A percentile compares a stretch with the other conserved stretches of the same genome.
Evolutionary conservation across 2,797 vertebrate species (phyloP).

Genomic region (Poecilia wingei): DNA sequence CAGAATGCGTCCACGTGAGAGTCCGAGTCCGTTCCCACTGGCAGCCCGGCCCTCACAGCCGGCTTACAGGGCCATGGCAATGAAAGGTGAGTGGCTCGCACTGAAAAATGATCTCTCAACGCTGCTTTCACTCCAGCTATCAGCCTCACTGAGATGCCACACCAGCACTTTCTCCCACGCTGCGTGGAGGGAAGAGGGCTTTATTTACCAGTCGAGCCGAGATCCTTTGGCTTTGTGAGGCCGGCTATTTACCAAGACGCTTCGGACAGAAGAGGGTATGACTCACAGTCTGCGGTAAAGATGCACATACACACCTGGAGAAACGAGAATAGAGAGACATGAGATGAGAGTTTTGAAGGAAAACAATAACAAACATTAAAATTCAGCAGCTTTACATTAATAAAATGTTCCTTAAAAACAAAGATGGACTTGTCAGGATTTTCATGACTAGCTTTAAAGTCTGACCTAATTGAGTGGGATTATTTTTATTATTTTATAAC

Average conservation of each 20-base stretch:
- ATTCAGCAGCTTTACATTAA: conserved; percentile 9
- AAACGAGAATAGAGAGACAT: conserved; percentile 37
- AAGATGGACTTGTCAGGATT: background rate
- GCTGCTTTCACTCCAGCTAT: conserved; percentile 70
- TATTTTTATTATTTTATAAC: background rate
- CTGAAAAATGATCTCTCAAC: conserved; percentile 78
- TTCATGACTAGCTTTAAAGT: background rate
- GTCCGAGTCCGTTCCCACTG: conserved; percentile 51
- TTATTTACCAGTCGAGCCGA: conserved; percentile 64
- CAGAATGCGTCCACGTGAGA: conserved; percentile 33
- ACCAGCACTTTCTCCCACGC: conserved; percentile 69
- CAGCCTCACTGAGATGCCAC: conserved; percentile 56
- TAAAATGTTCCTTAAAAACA: background rate
- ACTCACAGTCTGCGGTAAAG: conserved; percentile 78
- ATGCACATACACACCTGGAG: conserved; percentile 37
- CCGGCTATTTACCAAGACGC: conserved; percentile 63
- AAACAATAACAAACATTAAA: conserved; percentile 1
- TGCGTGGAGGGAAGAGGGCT: conserved; percentile 53
- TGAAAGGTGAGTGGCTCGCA: conserved; percentile 71
- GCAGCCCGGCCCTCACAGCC: conserved; percentile 46
- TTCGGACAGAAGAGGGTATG: conserved; percentile 56
- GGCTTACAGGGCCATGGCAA: conserved; percentile 64
- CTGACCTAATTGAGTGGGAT: background rate
- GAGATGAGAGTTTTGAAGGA: conserved; percentile 26
- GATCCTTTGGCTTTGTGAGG: conserved; percentile 63